Evolutionary conservation across 1,140 invertebrate species (phyloP), one percentile per base, ranked within the genome.

Genomic region (Philotrypesis tridentata): DNA sequence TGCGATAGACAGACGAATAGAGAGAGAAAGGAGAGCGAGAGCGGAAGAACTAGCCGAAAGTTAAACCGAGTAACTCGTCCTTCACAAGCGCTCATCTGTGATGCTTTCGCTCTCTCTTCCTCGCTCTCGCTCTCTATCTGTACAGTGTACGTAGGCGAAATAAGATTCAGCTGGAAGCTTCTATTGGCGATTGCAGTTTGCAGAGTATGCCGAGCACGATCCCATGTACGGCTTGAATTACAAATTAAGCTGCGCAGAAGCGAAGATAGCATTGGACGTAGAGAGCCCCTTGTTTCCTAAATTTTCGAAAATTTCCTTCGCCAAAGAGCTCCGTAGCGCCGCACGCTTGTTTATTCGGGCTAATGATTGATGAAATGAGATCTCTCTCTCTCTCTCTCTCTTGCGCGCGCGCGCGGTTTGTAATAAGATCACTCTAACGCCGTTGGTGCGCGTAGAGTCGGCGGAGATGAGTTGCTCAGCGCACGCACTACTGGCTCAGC

Each of bases 221-320:
- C 2, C 5, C 6, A 43, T 6, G 2, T 40, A 23, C 48, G 65
- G 25, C 68, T 61, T 25, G 55, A 73, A 80, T 80, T 80, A 63
- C 78, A 73, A 80, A 80, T 79, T 80, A 73, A 73, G 37, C 31
- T n/a, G 21, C 48, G 48, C 17, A 43, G 40, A 43, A 14, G 1
- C 40, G 40, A 11, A 37, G 3, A 37, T 37, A 37, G n/a, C 8
- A 37, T 37, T 14, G 40, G 12, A 43, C 4, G 17, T 43, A 43
- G 11, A 43, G 29, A 1, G 27, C 40, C 23, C 21, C 17, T 60
- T 23, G 23, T 43, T 67, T 11, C 4, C 21, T 5, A 29, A 65
- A 76, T 65, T 76, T 76, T 75, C 17, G 7, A 31, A 65, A 65
- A 65, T 29, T 55, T 55, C 17, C 48, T n/a, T 37, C 3, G 4